Evolutionary conservation across 2,113 vertebrate genomes (phyloP).

Genomic region (Poicephalus meyeri): DNA sequence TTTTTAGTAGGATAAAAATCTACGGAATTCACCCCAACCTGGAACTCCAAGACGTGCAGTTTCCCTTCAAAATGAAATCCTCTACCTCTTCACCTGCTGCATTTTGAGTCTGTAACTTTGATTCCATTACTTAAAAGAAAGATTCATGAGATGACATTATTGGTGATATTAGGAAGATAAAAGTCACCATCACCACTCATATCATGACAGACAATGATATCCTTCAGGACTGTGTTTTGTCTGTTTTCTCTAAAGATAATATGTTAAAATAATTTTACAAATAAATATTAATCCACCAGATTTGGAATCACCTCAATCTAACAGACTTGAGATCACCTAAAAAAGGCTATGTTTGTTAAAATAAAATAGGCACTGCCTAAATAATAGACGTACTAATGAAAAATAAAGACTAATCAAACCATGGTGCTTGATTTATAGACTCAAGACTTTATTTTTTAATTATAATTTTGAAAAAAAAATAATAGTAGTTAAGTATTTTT

Average conservation of each 20-base stretch:
- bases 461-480: not conserved
- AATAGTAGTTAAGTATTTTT: not conserved
- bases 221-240: not conserved
- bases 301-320: not conserved
- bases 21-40: not conserved
- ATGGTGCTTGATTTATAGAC: not conserved
- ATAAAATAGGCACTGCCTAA: not conserved
- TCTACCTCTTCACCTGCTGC: not conserved
- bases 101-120: not conserved
- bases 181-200: not conserved
- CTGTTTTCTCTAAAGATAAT: not conserved
- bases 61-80: not conserved
- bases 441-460: not conserved
- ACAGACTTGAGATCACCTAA: not conserved
- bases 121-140: not conserved
- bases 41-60: not conserved
- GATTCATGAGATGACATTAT: fast-evolving
- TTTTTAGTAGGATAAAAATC: not conserved
- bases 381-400: not conserved
- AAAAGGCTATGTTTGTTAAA: not conserved
- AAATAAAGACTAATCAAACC: not conserved
- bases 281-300: not conserved
- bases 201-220: not conserved
- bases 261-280: not conserved
- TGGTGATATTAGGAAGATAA: not conserved